Evolutionary conservation across 2,113 vertebrate species (phyloP).

Genomic region (Athene cunicularia): DNA sequence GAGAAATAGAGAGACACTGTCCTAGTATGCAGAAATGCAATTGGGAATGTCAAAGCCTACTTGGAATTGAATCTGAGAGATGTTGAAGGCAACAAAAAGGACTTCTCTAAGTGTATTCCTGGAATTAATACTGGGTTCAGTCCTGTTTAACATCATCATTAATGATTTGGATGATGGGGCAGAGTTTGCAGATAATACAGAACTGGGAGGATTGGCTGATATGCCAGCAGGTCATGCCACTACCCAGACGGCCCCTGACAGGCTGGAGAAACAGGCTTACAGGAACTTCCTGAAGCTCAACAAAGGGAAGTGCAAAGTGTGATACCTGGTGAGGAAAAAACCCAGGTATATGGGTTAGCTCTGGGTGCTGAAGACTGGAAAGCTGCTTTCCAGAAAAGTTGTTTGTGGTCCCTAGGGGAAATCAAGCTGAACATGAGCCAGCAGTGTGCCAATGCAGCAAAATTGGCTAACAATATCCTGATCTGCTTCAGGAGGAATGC

Average conservation of each 20-base stretch:
- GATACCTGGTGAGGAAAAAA: not conserved
- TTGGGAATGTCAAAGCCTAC: not conserved
- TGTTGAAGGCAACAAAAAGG: not conserved
- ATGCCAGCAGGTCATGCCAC: accelerated
- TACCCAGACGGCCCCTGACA: not conserved
- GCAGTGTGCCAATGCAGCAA: not conserved
- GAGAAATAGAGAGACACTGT: not conserved
- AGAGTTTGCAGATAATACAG: not conserved
- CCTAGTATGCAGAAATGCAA: not conserved
- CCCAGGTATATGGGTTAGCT: not conserved
- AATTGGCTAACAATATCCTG: not conserved
- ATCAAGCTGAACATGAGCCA: not conserved
- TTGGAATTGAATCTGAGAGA: not conserved
- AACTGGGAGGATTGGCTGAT: not conserved
- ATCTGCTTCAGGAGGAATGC: not conserved
- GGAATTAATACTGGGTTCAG: not conserved
- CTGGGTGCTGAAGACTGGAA: not conserved
- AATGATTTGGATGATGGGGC: not conserved
- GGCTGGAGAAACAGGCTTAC: not conserved
- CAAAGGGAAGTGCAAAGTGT: not conserved
- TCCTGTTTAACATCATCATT: not conserved
- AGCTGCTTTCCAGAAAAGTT: not conserved
- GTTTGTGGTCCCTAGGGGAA: accelerated
- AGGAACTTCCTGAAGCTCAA: not conserved
- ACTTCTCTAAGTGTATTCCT: not conserved